These are phyloP conservation scores for Ischnus inquisitorius DNA, from an alignment of 2,888 invertebrate species.

Conservation along the genomic window DNA sequence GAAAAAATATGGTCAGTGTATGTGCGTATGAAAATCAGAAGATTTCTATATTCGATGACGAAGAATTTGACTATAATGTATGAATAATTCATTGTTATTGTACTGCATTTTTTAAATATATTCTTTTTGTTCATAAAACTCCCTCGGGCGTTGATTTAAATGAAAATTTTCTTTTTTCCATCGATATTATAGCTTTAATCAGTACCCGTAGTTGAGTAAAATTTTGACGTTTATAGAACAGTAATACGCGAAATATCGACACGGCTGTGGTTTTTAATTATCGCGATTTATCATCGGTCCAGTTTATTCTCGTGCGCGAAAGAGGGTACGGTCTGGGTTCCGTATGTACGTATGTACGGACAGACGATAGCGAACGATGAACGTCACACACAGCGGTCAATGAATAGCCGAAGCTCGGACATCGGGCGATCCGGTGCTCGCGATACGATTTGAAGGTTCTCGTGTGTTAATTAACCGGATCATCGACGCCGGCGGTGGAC, in stretches of 20 bases:
- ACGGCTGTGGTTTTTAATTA: conserved; percentile 5
- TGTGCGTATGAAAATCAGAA: no score
- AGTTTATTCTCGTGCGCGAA: conserved; percentile 5
- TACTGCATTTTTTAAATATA: no score
- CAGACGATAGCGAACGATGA: conserved; percentile 28
- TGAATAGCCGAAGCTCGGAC: conserved; percentile 11
- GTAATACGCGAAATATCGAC: neutral
- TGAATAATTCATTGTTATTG: no score
- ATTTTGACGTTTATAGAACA: neutral
- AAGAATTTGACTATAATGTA: no score
- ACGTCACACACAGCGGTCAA: conserved; percentile 37
- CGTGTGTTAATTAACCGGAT: conserved; percentile 50
- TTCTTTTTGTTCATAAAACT: no score
- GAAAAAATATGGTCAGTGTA: no score
- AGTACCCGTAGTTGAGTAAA: neutral
- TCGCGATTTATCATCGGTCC: conserved; percentile 12
- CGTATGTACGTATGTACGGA: neutral
- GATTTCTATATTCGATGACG: no score
- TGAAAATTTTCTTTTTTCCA: no score
- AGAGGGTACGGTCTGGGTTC: neutral
- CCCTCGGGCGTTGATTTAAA: no score
- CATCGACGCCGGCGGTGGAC: conserved; percentile 42
- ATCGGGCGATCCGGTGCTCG: conserved; percentile 22
- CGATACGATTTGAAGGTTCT: conserved; percentile 47
- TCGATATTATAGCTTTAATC: neutral